Evolutionary conservation across 2,797 vertebrate genomes (phyloP).

Genomic region (Echeneis naucrates): DNA sequence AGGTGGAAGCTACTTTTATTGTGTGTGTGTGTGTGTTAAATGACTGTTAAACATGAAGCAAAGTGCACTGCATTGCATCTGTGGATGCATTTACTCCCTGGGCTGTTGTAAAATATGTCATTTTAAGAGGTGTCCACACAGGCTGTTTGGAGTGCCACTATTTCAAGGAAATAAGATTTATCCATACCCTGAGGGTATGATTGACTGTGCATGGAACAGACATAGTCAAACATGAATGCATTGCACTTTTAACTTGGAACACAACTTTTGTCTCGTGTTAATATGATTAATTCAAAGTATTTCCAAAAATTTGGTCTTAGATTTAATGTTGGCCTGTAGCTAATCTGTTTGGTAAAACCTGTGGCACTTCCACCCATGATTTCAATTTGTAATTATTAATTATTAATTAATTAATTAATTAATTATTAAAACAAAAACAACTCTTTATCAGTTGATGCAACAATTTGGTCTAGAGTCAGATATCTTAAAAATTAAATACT

Average conservation of each 20-base stretch:
- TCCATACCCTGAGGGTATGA: conserved; percentile 29
- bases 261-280: neutral
- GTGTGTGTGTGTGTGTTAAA: conserved; percentile 70
- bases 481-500: too few species aligned
- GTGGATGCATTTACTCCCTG: conserved; percentile 66
- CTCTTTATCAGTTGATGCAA: too few species aligned
- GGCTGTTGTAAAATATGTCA: conserved; percentile 63
- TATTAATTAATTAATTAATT: neutral
- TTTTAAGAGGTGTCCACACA: conserved; percentile 59
- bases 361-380: neutral
- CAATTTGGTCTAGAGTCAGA: too few species aligned
- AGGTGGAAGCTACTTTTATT: conserved; percentile 59
- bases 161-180: conserved; percentile 56
- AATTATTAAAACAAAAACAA: too few species aligned
- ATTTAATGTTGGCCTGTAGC: neutral
- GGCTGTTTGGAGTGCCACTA: conserved; percentile 31
- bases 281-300: neutral
- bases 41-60: conserved; percentile 78
- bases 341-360: neutral
- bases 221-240: conserved; percentile 45
- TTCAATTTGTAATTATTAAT: neutral
- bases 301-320: neutral
- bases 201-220: conserved; percentile 28
- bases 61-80: conserved; percentile 52
- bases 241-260: too few species aligned